These are phyloP conservation scores for Oplegnathus fasciatus DNA, from an alignment of 2,113 vertebrate genomes.

Conservation along the genomic window DNA sequence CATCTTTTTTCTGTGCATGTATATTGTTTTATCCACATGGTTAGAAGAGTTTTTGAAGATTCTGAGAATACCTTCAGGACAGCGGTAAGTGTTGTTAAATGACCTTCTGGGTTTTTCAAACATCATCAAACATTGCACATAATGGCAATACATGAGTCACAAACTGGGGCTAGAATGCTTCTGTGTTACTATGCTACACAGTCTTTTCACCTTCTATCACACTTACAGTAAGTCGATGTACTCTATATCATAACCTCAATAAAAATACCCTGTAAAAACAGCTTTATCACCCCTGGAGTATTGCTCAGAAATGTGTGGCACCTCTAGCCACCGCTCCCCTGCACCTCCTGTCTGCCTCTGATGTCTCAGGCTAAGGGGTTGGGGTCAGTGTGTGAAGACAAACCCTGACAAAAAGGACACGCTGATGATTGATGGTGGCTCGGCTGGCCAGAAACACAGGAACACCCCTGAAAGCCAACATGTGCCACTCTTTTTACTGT, in stretches of 20 bases:
- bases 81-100: background rate
- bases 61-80: background rate
- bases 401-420: conserved; percentile 79
- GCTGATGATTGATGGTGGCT: conserved; percentile 81
- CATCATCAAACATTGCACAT: background rate
- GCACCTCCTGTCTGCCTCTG: conserved; percentile 49
- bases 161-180: background rate
- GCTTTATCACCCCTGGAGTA: conserved; percentile 4
- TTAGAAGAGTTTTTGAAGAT: background rate
- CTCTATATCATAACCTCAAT: background rate
- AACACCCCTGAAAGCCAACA: conserved; percentile 76
- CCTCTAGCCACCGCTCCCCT: background rate
- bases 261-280: conserved; percentile 25
- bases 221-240: background rate
- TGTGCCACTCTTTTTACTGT: conserved; percentile 62
- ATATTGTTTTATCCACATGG: background rate
- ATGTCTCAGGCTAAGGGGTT: conserved; percentile 78
- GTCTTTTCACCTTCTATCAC: background rate
- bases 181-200: background rate
- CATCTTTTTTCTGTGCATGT: background rate
- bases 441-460: conserved; percentile 60
- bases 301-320: conserved; percentile 25
- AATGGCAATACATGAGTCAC: background rate
- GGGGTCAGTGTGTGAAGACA: conserved; percentile 82
- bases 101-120: background rate